phyloP scores from a whole-genome alignment of 2,888 invertebrate genomes.

The Polydrusus cervinus region DNA sequence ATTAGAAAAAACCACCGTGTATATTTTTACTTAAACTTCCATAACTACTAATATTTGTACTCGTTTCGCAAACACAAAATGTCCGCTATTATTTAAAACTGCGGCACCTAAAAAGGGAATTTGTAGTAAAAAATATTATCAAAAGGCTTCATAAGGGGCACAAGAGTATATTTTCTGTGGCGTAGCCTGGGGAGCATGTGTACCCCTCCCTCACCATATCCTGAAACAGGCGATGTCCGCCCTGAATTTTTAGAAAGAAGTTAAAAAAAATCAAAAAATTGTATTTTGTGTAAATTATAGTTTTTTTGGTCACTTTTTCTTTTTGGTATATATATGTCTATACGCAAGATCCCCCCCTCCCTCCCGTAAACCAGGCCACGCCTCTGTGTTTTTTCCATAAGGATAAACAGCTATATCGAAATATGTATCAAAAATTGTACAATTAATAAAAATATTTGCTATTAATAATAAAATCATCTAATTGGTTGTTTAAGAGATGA shows the following conservation, averaged over 20 bases:
- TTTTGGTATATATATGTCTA: too few species aligned
- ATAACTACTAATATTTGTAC: slow-evolving; percentile 50
- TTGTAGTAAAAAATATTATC: slow-evolving; percentile 50
- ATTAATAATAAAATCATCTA: slow-evolving; percentile 4
- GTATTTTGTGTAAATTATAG: too few species aligned
- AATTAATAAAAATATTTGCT: slow-evolving; percentile 21
- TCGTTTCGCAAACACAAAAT: slow-evolving; percentile 42
- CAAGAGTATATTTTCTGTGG: slow-evolving; percentile 43
- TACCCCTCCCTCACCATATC: too few species aligned
- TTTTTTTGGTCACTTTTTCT: too few species aligned
- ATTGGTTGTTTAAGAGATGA: neutral
- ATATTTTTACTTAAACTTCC: slow-evolving; percentile 40
- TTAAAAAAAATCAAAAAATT: too few species aligned
- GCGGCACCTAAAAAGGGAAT: slow-evolving; percentile 37
- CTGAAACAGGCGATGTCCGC: too few species aligned
- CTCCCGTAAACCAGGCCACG: too few species aligned
- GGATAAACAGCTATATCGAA: slow-evolving; percentile 10
- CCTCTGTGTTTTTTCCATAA: neutral
- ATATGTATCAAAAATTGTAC: slow-evolving; percentile 34
- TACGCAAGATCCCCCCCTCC: too few species aligned
- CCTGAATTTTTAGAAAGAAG: too few species aligned
- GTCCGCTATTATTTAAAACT: slow-evolving; percentile 29
- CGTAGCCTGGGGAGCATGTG: too few species aligned
- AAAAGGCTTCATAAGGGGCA: slow-evolving; percentile 43
- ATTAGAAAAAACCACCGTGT: slow-evolving; percentile 24